A percentile compares a stretch with the other conserved stretches of the same genome.
phyloP scores from a whole-genome alignment of 2,888 invertebrate species.

The Eupithecia tripunctaria region DNA sequence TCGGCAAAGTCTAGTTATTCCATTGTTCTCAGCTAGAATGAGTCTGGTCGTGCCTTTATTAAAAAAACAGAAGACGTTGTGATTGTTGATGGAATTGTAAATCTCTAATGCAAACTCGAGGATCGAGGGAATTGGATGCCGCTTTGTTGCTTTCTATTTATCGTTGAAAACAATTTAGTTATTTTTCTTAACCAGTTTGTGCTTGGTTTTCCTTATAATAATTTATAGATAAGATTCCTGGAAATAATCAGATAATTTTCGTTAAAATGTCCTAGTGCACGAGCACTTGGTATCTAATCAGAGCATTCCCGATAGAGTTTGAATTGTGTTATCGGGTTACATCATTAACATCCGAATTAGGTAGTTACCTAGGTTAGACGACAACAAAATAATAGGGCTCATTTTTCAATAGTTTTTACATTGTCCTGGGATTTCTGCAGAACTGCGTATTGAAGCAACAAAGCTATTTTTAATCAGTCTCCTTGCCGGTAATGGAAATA shows the following conservation, averaged over 20 bases:
- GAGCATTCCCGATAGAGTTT: not conserved
- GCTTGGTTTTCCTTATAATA: not conserved
- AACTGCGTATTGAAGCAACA: conserved; percentile 59
- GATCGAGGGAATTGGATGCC: conserved; percentile 18
- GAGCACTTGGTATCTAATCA: not conserved
- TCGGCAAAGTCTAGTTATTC: conserved; percentile 66
- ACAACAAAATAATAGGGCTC: not conserved
- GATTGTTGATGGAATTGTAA: conserved; percentile 32
- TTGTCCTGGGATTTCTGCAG: conserved; percentile 45
- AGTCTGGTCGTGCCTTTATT: conserved; percentile 56
- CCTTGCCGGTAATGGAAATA: conserved; percentile 61
- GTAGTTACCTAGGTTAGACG: no score
- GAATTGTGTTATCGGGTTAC: not conserved
- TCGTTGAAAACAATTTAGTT: conserved; percentile 6
- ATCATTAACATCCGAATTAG: not conserved
- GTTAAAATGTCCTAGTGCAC: not conserved
- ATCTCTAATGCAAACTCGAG: conserved; percentile 26
- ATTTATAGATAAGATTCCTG: not conserved
- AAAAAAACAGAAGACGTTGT: conserved; percentile 47
- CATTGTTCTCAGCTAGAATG: conserved; percentile 66
- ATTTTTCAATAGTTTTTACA: conserved; percentile 9
- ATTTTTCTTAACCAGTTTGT: not conserved
- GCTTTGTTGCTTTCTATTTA: conserved; percentile 2
- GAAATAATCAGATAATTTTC: not conserved
- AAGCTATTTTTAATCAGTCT: conserved; percentile 79